These are phyloP conservation scores for Champsocephalus gunnari DNA, from an alignment of 2,797 vertebrate species.

Conservation along the genomic window DNA sequence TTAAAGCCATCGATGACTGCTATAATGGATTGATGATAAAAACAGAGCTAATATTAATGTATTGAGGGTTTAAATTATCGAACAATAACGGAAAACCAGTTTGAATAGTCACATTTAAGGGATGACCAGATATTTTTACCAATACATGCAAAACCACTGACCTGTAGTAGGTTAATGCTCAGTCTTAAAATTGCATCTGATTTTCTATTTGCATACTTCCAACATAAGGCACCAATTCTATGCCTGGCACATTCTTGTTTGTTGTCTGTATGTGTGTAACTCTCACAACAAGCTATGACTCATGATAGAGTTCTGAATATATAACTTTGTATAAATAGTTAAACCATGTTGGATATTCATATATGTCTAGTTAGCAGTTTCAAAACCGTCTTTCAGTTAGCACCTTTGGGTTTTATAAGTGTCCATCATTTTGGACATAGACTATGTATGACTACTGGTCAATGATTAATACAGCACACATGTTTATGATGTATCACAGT, in stretches of 20 bases:
- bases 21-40: too few species aligned
- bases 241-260: conserved; percentile 3
- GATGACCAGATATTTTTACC: not conserved
- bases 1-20: too few species aligned
- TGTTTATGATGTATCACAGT: not conserved
- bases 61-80: not conserved
- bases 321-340: conserved; percentile 20
- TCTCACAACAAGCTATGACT: conserved; percentile 12
- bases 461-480: not conserved
- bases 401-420: conserved; percentile 27
- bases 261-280: not conserved
- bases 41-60: not conserved
- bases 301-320: conserved; percentile 28
- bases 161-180: not conserved
- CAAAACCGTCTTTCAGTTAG: conserved; percentile 17
- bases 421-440: conserved; percentile 27
- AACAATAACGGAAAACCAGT: not conserved
- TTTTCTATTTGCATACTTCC: not conserved
- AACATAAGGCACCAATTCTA: conserved; percentile 3
- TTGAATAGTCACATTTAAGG: too few species aligned
- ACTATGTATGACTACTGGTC: not conserved
- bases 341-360: not conserved
- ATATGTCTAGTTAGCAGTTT: conserved; percentile 3
- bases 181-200: not conserved
- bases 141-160: not conserved